Evolutionary conservation across 2,797 vertebrate genomes (phyloP), one percentile per base, ranked within the genome.

Genomic region (Lutjanus argentimaculatus): DNA sequence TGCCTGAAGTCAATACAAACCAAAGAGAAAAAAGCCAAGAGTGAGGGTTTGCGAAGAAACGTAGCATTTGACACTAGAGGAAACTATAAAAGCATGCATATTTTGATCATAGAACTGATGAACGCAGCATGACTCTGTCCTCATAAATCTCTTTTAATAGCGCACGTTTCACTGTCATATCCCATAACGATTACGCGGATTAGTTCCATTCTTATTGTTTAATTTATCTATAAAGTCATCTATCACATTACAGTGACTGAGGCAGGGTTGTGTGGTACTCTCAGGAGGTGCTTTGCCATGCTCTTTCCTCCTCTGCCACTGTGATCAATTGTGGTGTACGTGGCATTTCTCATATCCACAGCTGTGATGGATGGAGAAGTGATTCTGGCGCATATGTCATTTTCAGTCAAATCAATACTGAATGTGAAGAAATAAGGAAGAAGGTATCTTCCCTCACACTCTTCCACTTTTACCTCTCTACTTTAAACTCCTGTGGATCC

Each of bases 321-420:
- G 69, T 59, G 85, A 94, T 93, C 89, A 77, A 87, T 92, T 68
- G 85, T 30, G 66, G 48, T 55, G 21, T 25, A 59, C 63, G 65
- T 77, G 53, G 45, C 82, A 61, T 88, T 81, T 71, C 62, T 79
- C 83, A 75, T 62, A 77, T 86, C 83, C 85, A 71, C 79, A n/a
- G 70, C 69, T 2, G 4, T 87, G 88, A 94, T 79, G 85, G 84
- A 93, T 92, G 83, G 76, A 83, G 79, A 90, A 91, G 83, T 72
- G 85, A 92, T 88, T 88, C 80, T 30, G 67, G 75, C 7, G 13
- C 79, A 81, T 68, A 65, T 72, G 79, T 89, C 75, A 53, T 86
- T 90, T 88, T 89, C 70, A 85, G 87, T 87, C 67, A 82, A 87
- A 94, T 94, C 92, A 84, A 91, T 93, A 89, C 43, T 19, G 65